phyloP scores from a whole-genome alignment of 2,888 invertebrate genomes.

The Xestia sexstrigata region DNA sequence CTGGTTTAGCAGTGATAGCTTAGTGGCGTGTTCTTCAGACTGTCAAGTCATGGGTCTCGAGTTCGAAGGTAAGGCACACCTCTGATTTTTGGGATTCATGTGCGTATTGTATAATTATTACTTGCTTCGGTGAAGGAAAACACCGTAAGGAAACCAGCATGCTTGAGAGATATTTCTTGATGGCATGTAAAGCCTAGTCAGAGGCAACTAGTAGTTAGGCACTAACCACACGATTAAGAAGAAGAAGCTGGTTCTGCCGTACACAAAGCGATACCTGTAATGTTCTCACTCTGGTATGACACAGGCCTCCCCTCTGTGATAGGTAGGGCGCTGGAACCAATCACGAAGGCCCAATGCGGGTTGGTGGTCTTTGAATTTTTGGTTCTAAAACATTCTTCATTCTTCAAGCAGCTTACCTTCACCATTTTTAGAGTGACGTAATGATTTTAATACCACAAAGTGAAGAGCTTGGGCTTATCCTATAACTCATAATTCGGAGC shows the following conservation, averaged over 20 bases:
- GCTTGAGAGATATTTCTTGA: no score
- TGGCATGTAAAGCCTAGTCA: no score
- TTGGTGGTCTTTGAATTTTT: not conserved
- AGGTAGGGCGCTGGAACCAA: not conserved
- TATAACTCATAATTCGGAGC: not conserved
- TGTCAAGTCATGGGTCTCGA: no score
- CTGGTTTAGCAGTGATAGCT: no score
- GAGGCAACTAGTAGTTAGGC: no score
- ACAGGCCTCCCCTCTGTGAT: not conserved
- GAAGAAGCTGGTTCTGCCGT: not conserved
- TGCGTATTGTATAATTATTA: no score
- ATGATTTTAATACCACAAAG: not conserved
- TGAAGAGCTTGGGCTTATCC: not conserved
- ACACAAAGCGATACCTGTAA: not conserved
- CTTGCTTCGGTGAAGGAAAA: no score
- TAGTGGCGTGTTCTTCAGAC: no score
- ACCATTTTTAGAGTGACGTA: not conserved
- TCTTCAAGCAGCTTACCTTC: not conserved
- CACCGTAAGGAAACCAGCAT: no score
- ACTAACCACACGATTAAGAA: no score
- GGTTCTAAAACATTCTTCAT: not conserved
- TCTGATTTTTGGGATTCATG: no score
- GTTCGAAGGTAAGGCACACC: no score
- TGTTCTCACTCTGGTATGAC: not conserved
- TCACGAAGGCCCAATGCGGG: not conserved